Evolutionary conservation across 2,888 invertebrate genomes (phyloP).

Genomic region (Steromphala cineraria): DNA sequence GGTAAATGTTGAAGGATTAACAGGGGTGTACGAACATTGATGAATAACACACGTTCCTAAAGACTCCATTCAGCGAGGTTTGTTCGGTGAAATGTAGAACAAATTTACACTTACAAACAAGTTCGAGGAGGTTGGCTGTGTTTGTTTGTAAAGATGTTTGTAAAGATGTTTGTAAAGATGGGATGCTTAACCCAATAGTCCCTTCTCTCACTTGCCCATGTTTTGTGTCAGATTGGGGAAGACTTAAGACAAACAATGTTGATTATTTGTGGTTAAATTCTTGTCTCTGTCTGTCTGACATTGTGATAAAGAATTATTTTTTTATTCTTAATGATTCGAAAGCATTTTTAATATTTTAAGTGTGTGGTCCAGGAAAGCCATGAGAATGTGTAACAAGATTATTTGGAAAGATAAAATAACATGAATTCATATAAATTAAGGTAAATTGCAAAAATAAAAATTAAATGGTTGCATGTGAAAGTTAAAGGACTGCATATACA

Average conservation of each 20-base stretch:
- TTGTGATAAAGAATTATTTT: background rate
- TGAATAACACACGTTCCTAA: conserved; percentile 5
- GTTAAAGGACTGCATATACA: too few relatives aligned
- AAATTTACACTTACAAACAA: conserved; percentile 6
- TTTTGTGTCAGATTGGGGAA: background rate
- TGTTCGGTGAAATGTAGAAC: background rate
- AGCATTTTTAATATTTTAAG: background rate
- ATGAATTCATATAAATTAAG: too few relatives aligned
- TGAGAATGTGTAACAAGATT: background rate
- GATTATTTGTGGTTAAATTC: background rate
- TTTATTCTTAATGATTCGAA: background rate
- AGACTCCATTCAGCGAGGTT: background rate
- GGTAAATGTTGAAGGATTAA: background rate
- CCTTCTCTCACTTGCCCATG: background rate
- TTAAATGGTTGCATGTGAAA: too few relatives aligned
- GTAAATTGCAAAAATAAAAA: too few relatives aligned
- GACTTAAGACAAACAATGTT: background rate
- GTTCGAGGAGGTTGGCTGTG: background rate
- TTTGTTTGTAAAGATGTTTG: background rate
- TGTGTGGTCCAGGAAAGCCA: background rate
- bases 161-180: conserved; percentile 7
- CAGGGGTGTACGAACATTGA: background rate
- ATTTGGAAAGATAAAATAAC: too few relatives aligned
- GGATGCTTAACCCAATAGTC: background rate
- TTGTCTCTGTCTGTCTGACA: background rate